These are phyloP conservation scores for Anomalospiza imberbis DNA, from an alignment of 2,797 vertebrate species.

Conservation along the genomic window DNA sequence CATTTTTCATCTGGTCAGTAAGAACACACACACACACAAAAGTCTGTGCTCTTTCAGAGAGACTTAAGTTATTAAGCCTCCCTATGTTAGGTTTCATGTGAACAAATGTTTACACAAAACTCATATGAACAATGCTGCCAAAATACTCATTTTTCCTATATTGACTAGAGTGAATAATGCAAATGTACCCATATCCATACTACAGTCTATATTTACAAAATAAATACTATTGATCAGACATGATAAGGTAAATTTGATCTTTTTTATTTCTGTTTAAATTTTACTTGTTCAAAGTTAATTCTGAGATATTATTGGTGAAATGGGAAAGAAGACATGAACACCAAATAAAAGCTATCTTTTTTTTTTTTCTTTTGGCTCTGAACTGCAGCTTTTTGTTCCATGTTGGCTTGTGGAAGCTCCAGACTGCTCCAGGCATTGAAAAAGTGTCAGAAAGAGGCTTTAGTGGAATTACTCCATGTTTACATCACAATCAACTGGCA, in stretches of 20 bases:
- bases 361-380: background rate
- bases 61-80: background rate
- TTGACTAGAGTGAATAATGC: background rate
- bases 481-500: background rate
- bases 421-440: background rate
- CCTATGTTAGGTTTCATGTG: background rate
- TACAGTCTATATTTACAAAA: background rate
- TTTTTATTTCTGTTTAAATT: background rate
- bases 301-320: background rate
- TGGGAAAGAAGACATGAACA: background rate
- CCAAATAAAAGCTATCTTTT: background rate
- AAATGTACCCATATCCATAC: rapidly evolving
- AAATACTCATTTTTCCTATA: background rate
- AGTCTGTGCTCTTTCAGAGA: background rate
- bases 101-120: background rate
- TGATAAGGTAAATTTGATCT: background rate
- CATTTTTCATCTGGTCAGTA: background rate
- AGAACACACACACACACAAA: background rate
- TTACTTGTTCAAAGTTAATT: background rate
- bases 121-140: background rate
- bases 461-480: background rate
- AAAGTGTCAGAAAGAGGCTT: background rate
- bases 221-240: background rate
- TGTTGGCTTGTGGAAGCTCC: background rate
- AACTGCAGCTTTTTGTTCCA: background rate